Conservation (phyloP, 2,113 vertebrate genomes). For the Zosterops pallidus region DNA sequence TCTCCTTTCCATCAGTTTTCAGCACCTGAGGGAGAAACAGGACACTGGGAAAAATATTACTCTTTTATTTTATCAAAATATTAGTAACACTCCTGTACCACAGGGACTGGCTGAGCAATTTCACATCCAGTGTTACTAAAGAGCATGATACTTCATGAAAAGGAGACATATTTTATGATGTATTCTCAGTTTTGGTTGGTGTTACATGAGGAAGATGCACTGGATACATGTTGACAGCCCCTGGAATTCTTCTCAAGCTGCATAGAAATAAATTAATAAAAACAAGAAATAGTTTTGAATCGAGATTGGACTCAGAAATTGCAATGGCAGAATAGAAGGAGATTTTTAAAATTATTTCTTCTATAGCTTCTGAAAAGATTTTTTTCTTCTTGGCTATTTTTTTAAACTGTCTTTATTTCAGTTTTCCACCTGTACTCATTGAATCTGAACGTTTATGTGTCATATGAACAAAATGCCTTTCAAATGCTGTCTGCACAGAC, state of each 20-base stretch:
- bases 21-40: not conserved
- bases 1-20: not conserved
- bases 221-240: not conserved
- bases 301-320: not conserved
- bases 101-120: not conserved
- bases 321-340: not conserved
- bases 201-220: not conserved
- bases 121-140: not conserved
- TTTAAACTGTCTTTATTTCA: not conserved
- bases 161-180: not conserved
- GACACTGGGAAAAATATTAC: not conserved
- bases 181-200: not conserved
- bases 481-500: not conserved
- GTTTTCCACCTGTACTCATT: not conserved
- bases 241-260: not conserved
- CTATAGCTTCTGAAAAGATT: not conserved
- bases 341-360: rapidly evolving
- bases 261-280: not conserved
- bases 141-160: not conserved
- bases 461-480: not conserved
- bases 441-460: not conserved
- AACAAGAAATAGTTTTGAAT: not conserved
- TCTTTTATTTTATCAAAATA: not conserved
- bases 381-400: not conserved
- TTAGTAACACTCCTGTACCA: not conserved